Conservation (phyloP, 2,113 vertebrate genomes). For the Pollimyrus isidori region DNA sequence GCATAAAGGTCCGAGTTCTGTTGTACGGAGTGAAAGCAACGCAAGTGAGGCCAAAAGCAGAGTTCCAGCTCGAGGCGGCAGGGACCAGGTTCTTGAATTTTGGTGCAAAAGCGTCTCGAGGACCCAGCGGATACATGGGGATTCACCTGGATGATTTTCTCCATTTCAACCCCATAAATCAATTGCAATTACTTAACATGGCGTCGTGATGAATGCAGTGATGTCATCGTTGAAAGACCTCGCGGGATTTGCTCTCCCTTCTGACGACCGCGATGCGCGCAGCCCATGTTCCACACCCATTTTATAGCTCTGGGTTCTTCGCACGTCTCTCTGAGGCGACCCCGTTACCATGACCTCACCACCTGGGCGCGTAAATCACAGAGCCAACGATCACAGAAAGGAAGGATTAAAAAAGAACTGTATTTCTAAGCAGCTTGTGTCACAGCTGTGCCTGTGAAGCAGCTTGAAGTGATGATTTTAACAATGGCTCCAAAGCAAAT, state of each 20-base stretch:
- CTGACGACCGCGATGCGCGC: background rate
- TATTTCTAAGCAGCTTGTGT: background rate
- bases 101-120: background rate
- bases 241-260: background rate
- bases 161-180: background rate
- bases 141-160: background rate
- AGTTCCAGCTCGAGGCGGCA: background rate
- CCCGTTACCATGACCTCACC: background rate
- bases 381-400: background rate
- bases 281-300: background rate
- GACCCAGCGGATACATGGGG: background rate
- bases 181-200: background rate
- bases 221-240: background rate
- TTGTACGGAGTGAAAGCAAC: background rate
- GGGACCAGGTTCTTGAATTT: background rate
- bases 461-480: background rate
- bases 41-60: background rate
- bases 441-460: background rate
- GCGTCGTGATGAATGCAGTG: background rate
- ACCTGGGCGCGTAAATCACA: background rate
- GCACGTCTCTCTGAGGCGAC: background rate
- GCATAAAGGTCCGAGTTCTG: background rate
- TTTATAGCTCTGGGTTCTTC: background rate
- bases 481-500: background rate
- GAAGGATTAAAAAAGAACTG: background rate